Base-by-base conservation (phyloP, 2,797 vertebrate species). In the Peromyscus attwateri region DNA sequence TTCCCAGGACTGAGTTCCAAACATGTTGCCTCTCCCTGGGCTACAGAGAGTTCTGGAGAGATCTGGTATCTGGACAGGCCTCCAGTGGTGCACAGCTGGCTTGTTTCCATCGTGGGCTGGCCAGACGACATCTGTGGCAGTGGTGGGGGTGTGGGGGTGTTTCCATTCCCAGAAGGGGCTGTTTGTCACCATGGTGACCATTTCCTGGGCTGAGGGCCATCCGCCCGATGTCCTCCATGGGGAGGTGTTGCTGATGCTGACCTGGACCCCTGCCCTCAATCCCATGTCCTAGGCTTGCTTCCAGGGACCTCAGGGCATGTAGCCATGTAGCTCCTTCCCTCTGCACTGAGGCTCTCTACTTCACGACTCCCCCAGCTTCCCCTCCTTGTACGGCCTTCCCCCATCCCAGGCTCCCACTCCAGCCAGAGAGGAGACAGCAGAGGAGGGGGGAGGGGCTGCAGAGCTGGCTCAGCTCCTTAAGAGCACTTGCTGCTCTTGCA, bases 141-240 rank as follows among this genome's bases (percentile, higher is more conserved):
- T 37, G 84, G 64, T 70, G 46, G 64, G 46, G 83, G 31, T 87
- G 64, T 70, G 66, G 76, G 43, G 43, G 64, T 37, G 81, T 43
- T 87, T 89, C 77, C 87, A 14, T 87, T 73, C 92, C 94, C 52
- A 43, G 73, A 52, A 92, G 89, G 90, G 87, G 57, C 52, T 80
- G 93, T 64, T 52, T 4, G 91, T 64, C 84, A 46, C 43, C 46
- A 92, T 31, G 62, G 27, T 66, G 64, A 82, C 89, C 80, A 21
- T 55, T 34, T 31, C 25, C 37, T 73, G 29, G 68, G 79, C 83
- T 3, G 1, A 49, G 34, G 73, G 60, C 75, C 60, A 17, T 62
- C 83, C 66, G 62, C 83, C 91, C 68, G 66, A 31, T 55, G 52
- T 77, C 73, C 34, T 81, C 62, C 5, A 0, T 25, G 62, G 64